These are phyloP conservation scores for Stenodera caucasica DNA, from an alignment of 2,888 invertebrate species.

Conservation along the genomic window DNA sequence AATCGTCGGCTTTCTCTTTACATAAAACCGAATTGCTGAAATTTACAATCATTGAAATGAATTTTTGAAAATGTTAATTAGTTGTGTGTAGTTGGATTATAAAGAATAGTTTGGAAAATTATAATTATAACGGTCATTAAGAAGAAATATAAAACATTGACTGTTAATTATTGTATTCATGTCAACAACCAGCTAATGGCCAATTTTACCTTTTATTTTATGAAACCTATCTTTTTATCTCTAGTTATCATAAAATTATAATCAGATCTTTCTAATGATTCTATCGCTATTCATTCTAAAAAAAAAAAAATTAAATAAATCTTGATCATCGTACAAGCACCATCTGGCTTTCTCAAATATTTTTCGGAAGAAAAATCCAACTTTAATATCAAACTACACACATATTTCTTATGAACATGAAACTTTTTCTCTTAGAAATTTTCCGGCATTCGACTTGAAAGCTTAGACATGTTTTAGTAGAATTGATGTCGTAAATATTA, in stretches of 20 bases:
- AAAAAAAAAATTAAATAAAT: slow-evolving; percentile 11
- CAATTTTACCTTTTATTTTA: slow-evolving; percentile 2
- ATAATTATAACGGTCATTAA: neutral
- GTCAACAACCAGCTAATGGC: slow-evolving; percentile 14
- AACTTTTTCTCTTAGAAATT: neutral
- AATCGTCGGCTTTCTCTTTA: neutral
- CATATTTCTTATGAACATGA: neutral
- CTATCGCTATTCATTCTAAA: neutral
- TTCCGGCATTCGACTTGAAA: slow-evolving; percentile 16
- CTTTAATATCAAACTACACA: neutral
- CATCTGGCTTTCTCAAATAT: neutral
- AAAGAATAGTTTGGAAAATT: neutral
- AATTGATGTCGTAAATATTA: slow-evolving; percentile 23
- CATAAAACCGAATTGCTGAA: neutral
- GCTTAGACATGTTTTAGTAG: slow-evolving; percentile 19
- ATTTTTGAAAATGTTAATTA: no score
- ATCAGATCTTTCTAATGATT: slow-evolving; percentile 4
- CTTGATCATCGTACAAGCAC: neutral
- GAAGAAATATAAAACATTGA: slow-evolving; percentile 2
- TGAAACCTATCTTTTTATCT: neutral
- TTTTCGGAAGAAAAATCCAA: neutral
- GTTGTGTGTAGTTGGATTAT: neutral
- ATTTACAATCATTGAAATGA: no score
- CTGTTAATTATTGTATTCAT: slow-evolving; percentile 17
- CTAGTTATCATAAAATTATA: slow-evolving; percentile 16